Evolutionary conservation across 2,797 vertebrate species (phyloP).

Genomic region (Phrynocephalus forsythii): DNA sequence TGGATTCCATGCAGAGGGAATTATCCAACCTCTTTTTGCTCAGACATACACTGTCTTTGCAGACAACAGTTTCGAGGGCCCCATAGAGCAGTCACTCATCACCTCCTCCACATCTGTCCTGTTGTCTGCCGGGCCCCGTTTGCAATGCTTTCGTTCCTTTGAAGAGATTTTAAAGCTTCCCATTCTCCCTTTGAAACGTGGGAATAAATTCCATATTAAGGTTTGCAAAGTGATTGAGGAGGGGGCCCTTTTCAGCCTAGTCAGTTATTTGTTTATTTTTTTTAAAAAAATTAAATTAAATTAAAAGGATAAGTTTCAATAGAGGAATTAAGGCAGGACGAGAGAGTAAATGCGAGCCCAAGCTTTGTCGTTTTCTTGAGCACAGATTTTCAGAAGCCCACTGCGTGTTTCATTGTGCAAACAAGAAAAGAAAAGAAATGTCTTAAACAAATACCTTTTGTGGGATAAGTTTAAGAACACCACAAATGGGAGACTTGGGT

Average conservation of each 20-base stretch:
- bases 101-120: conserved; percentile 56
- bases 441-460: conserved; percentile 69
- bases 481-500: conserved; percentile 63
- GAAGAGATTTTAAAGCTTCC: conserved; percentile 72
- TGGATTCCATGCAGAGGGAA: conserved; percentile 30
- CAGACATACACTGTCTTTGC: conserved; percentile 52
- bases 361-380: conserved; percentile 72
- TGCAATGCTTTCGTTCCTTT: conserved; percentile 62
- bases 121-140: conserved; percentile 64
- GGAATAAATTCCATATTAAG: conserved; percentile 71
- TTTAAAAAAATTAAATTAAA: neutral
- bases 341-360: conserved; percentile 65
- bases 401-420: conserved; percentile 56
- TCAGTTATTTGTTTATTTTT: conserved; percentile 20
- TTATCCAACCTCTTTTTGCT: conserved; percentile 51
- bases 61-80: conserved; percentile 52
- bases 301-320: conserved; percentile 61
- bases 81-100: conserved; percentile 62
- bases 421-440: conserved; percentile 69
- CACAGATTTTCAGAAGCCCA: conserved; percentile 68
- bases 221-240: conserved; percentile 65
- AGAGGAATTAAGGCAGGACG: conserved; percentile 66
- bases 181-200: conserved; percentile 72
- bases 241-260: conserved; percentile 65
- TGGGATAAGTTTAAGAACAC: conserved; percentile 69